These are phyloP conservation scores for Eurytoma adleriae DNA, from an alignment of 2,888 invertebrate genomes.

Conservation along the genomic window DNA sequence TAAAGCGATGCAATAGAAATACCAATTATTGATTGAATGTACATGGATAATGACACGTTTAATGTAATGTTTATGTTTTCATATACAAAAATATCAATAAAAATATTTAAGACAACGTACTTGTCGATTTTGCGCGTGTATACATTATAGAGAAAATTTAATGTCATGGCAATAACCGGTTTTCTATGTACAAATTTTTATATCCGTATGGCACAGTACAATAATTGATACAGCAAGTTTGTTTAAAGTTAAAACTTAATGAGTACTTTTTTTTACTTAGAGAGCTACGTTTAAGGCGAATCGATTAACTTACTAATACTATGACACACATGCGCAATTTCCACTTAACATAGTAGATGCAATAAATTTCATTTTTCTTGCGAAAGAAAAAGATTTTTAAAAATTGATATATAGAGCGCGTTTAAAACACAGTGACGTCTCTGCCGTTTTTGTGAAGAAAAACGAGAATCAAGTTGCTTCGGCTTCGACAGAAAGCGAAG, in stretches of 20 bases:
- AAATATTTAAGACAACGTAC: slow-evolving; percentile 23
- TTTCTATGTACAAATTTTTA: slow-evolving; percentile 63
- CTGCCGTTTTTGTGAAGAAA: too few relatives aligned
- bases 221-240: slow-evolving; percentile 41
- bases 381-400: too few relatives aligned
- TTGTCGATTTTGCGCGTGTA: neutral
- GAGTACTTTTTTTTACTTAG: slow-evolving; percentile 12
- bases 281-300: slow-evolving; percentile 19
- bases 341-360: neutral
- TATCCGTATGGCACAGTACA: slow-evolving; percentile 68
- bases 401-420: neutral
- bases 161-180: slow-evolving; percentile 53
- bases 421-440: too few relatives aligned
- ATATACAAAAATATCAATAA: slow-evolving; percentile 49
- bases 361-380: neutral
- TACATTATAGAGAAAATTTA: slow-evolving; percentile 42
- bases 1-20: neutral
- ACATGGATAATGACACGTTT: slow-evolving; percentile 41
- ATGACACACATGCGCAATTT: slow-evolving; percentile 37
- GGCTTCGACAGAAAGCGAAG: too few relatives aligned
- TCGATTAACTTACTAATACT: slow-evolving; percentile 48
- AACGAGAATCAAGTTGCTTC: too few relatives aligned
- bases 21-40: slow-evolving; percentile 39
- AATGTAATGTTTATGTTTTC: slow-evolving; percentile 49
- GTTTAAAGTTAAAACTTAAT: slow-evolving; percentile 29